Evolutionary conservation across 2,797 vertebrate genomes (phyloP), one percentile per base, ranked within the genome.

Genomic region (Cichlasoma orientale): DNA sequence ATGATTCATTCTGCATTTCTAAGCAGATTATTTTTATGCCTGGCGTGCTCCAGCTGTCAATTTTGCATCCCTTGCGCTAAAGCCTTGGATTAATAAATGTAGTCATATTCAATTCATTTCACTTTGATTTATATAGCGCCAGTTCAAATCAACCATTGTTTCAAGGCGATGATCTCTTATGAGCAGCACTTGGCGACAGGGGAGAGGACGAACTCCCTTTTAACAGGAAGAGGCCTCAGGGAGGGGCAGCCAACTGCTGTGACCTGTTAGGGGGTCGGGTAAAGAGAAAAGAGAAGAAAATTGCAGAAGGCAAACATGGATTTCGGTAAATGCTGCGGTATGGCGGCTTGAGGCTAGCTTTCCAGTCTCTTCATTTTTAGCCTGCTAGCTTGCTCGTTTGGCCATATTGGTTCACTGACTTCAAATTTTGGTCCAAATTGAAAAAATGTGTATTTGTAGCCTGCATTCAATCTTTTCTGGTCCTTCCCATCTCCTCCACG

Each of bases 401-500:
- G 8, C 4, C 6, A 56, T 2, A 0, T 11, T 33, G 27, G 23
- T 11, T 27, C 18, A 2, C 18, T 4, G 25, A 2, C 55, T 74
- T 7, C 29, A 31, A 31, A 31, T 31, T 31, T 31, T 31, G 12
- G 6, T 13, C 73, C 41, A 23, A n/a, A 50, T 53, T 69, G 10
- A 74, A 50, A 23, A 36, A 47, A n/a, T 25, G 5, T 19, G 13
- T 21, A 63, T 25, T 0, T 66, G 38, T 25, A 23, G 14, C 21
- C 38, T 44, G 59, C 0, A 44, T 66, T 23, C 18, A 25, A 9
- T 66, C 59, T 44, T 44, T 63, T 4, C 58, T 41, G 23, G n/a
- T 36, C 33, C 33, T 29, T 29, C 33, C 3, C 8, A 16, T 41
- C 0, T 61, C 13, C n/a, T 44, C 0, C 23, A 7, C 10, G 3